Evolutionary conservation across 1,140 invertebrate species (phyloP).

Genomic region (Cyphomyrmex costatus): DNA sequence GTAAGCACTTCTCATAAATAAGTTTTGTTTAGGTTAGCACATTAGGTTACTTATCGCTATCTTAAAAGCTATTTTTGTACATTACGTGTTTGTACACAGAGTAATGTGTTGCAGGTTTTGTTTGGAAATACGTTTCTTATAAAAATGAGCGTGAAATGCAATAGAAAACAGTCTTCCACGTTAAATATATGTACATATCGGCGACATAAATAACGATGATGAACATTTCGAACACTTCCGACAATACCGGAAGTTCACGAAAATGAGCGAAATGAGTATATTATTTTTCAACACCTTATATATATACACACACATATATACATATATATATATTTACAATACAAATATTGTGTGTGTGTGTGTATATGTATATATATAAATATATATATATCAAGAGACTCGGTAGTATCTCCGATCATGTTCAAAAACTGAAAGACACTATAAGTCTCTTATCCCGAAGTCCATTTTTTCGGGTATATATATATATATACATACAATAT

Average conservation of each 20-base stretch:
- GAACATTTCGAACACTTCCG: background rate
- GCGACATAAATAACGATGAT: slow-evolving; percentile 39
- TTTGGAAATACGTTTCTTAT: slow-evolving; percentile 40
- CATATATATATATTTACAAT: too few relatives aligned
- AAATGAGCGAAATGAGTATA: slow-evolving; percentile 8
- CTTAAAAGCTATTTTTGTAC: slow-evolving; percentile 56
- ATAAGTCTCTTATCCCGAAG: too few relatives aligned
- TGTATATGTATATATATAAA: too few relatives aligned
- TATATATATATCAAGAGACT: too few relatives aligned
- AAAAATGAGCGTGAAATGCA: slow-evolving; percentile 58
- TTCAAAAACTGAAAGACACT: too few relatives aligned
- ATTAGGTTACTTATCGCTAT: slow-evolving; percentile 33
- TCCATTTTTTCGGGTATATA: too few relatives aligned
- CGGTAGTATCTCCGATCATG: too few relatives aligned
- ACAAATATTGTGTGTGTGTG: too few relatives aligned
- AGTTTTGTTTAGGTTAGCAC: slow-evolving; percentile 18
- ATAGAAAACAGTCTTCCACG: slow-evolving; percentile 57
- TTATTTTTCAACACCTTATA: background rate
- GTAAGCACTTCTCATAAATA: slow-evolving; percentile 54
- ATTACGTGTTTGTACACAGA: slow-evolving; percentile 53
- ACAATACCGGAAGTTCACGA: slow-evolving; percentile 1
- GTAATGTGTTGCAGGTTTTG: background rate
- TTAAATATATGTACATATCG: slow-evolving; percentile 38
- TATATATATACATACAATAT: too few relatives aligned
- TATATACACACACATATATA: too few relatives aligned